Base-by-base conservation (phyloP, 2,113 vertebrate species). In the Oxyura jamaicensis region DNA sequence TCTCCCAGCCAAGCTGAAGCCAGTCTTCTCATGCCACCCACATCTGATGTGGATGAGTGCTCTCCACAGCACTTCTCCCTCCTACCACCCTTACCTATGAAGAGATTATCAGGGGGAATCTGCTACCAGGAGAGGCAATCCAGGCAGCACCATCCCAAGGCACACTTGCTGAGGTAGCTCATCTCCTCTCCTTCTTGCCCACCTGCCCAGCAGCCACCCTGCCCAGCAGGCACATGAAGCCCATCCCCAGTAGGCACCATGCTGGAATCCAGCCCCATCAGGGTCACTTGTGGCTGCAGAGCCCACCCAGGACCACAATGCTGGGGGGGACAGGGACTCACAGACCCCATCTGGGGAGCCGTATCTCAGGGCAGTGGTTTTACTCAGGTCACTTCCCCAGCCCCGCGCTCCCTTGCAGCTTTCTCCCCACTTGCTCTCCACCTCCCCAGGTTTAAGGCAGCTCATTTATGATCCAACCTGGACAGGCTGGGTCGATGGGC, bases 351-450 rank as follows among this genome's bases (percentile, higher is more conserved):
- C 35, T 44, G 35, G 42, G 63, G 79, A 73, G 48, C 20, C 55
- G 7, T 14, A 26, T 13, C 8, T 15, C 33, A 11, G 19, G 17
- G 2, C 16, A 8, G 23, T 1, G 15, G 6, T 4, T 68, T 50
- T 3, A 31, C 48, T 14, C 15, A 55, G 23, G 50, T 59, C 19
- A 1, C 19, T 39, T 74, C 48, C 13, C 36, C 21, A 31, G 2
- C 52, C 41, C 17, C 26, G 9, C 4, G 4, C 8, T 76, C 6
- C 20, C 35, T 62, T 53, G 23, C 10, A 3, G 25, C 20, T 78
- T 82, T 29, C 29, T 56, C 33, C n/a, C 6, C 0, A 0, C 35
- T n/a, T 28, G 4, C 35, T 3, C 25, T n/a, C 8, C 31, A 52
- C 19, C 55, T 18, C 20, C 59, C 23, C 42, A 26, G 29, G 8